These are phyloP conservation scores for Gymnocephalus cernua DNA, from an alignment of 2,113 vertebrate genomes.

Conservation along the genomic window DNA sequence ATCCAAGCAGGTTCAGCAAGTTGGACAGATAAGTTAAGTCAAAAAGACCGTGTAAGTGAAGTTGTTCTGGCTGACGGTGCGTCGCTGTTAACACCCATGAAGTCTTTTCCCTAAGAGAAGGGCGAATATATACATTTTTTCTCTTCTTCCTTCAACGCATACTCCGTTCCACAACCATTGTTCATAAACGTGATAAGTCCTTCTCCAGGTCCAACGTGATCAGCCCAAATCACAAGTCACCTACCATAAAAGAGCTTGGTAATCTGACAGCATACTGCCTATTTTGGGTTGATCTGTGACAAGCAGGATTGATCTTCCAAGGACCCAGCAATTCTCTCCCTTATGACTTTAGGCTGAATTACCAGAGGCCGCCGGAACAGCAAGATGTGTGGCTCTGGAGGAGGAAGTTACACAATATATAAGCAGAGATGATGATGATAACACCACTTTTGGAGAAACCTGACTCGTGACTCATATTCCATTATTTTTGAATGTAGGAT, in stretches of 20 bases:
- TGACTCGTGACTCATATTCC: background rate
- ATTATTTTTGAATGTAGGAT: slow-evolving; percentile 6
- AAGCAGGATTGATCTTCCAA: slow-evolving; percentile 44
- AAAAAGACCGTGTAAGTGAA: slow-evolving; percentile 53
- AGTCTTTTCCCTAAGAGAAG: slow-evolving; percentile 42
- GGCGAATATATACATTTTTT: slow-evolving; percentile 7
- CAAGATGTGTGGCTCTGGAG: slow-evolving; percentile 85
- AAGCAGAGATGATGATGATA: too few relatives aligned
- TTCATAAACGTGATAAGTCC: slow-evolving; percentile 60
- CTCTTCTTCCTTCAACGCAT: slow-evolving; percentile 24
- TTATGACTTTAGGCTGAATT: slow-evolving; percentile 67
- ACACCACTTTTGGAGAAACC: slow-evolving; percentile 7
- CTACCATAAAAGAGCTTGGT: slow-evolving; percentile 32
- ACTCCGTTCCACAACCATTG: slow-evolving; percentile 55
- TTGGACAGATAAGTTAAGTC: slow-evolving; percentile 35
- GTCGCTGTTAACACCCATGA: slow-evolving; percentile 39
- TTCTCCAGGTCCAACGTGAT: slow-evolving; percentile 63
- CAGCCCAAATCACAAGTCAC: slow-evolving; percentile 38
- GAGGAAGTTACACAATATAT: background rate
- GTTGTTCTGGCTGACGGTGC: slow-evolving; percentile 21
- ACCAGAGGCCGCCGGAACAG: slow-evolving; percentile 82
- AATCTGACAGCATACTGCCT: slow-evolving; percentile 30
- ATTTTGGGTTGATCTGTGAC: slow-evolving; percentile 29
- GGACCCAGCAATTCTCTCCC: slow-evolving; percentile 41
- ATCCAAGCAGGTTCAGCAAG: slow-evolving; percentile 62